Evolutionary conservation across 2,888 invertebrate species (phyloP).

Genomic region (Hecatera dysodea): DNA sequence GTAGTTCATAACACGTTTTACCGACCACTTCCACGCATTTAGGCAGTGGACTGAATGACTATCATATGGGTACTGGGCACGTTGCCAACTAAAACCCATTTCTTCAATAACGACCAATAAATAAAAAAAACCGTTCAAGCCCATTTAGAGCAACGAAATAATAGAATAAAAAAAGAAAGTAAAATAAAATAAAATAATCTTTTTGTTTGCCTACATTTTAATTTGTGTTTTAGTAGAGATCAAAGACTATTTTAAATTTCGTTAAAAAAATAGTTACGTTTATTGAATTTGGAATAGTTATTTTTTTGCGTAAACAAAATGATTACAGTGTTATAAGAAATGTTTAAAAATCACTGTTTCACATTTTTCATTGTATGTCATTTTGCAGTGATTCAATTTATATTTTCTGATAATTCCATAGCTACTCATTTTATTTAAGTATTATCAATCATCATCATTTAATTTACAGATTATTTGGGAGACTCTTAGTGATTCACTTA

Average conservation of each 20-base stretch:
- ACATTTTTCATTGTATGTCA: background rate
- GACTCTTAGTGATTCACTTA: no score
- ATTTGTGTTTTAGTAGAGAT: no score
- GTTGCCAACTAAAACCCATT: constrained; percentile 44
- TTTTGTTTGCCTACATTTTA: background rate
- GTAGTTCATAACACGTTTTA: constrained; percentile 32
- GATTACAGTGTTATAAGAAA: background rate
- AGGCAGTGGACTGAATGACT: constrained; percentile 37
- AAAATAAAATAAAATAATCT: background rate
- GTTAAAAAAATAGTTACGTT: background rate
- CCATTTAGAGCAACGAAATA: constrained; percentile 30
- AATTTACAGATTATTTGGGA: no score
- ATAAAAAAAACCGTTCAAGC: constrained; percentile 51
- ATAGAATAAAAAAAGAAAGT: background rate
- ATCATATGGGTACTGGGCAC: constrained; percentile 44
- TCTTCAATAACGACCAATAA: constrained; percentile 59
- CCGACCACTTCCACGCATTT: constrained; percentile 29
- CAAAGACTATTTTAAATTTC: background rate
- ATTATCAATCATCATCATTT: no score
- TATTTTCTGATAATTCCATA: background rate
- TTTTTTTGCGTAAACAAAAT: background rate
- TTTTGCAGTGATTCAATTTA: background rate
- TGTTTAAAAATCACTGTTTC: background rate
- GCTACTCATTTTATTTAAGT: background rate
- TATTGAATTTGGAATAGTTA: background rate